Base-by-base conservation (phyloP, 2,888 invertebrate species). In the Heterodera filipjevi region DNA sequence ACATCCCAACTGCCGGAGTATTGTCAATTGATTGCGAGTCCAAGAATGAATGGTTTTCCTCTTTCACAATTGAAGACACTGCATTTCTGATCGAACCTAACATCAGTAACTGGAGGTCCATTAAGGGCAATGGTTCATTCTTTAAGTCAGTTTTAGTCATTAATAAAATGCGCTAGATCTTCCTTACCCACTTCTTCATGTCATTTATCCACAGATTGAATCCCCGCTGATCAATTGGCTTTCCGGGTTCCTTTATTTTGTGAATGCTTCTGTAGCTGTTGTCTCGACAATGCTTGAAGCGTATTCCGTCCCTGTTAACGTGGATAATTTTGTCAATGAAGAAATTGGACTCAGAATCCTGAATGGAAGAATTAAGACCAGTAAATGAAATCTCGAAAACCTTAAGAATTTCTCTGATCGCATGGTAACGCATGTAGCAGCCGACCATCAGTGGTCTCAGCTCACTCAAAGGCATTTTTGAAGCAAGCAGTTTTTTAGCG, bases 311-410 rank as follows among this genome's bases (percentile, higher is more conserved):
- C 35, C 73, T 59, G 27, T 73, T 73, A n/a, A 73, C 73, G 27
- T 73, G 73, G 44, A 73, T 73, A 35, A 73, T 64, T n/a, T 46
- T n/a, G 64, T 73, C 73, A 73, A 73, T 73, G 49, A 46, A 73
- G 46, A 73, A 73, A 73, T 64, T 73, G 33, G 49, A 64, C 14
- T 64, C 32, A n/a, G 73, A 64, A 49, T 73, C 64, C 73, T 73
- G 27, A n/a, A n/a, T n/a, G n/a, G n/a, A n/a, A n/a, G n/a, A n/a
- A n/a, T n/a, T n/a, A n/a, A 14, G 32, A 16, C 14, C 22, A 30
- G n/a, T 27, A n/a, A 44, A 44, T 72, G 0, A 33, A 39, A 39
- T 39, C 30, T 33, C 1, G 14, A 39, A 14, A 72, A 72, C 73
- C 73, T 73, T 73, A 12, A 64, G 35, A 35, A 59, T 49, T 35